Percentiles rank a stretch among this genome's conserved stretches.
Evolutionary conservation across 2,113 vertebrate species (phyloP).

Genomic region (Leucosticte australis): DNA sequence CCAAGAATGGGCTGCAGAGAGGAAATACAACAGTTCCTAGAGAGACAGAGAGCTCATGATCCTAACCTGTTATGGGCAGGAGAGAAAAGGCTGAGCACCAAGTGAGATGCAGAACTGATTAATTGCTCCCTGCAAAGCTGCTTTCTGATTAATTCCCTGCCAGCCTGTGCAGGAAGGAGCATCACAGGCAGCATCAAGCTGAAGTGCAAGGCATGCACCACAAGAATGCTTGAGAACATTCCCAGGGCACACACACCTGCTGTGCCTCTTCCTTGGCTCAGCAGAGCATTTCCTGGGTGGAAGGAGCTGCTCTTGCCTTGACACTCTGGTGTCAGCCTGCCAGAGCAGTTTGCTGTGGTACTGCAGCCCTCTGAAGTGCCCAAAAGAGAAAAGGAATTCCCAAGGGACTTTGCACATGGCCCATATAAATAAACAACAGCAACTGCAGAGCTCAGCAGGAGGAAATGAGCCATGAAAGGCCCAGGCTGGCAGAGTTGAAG

Average conservation of each 20-base stretch:
- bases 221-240: background rate
- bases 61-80: too few relatives aligned
- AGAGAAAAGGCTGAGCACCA: background rate
- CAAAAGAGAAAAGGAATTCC: slow-evolving; percentile 36
- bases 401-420: slow-evolving; percentile 1
- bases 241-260: background rate
- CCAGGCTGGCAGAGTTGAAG: slow-evolving; percentile 54
- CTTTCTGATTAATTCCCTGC: background rate
- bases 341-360: background rate
- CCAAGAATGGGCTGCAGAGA: background rate
- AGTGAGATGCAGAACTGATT: background rate
- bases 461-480: slow-evolving; percentile 43
- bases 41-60: background rate
- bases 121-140: background rate
- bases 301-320: background rate
- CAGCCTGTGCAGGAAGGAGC: background rate
- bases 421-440: slow-evolving; percentile 43
- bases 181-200: background rate
- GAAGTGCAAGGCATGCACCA: background rate
- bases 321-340: background rate
- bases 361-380: background rate
- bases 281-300: background rate
- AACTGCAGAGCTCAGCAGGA: slow-evolving; percentile 47
- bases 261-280: background rate
- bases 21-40: background rate